These are phyloP conservation scores for Paramormyrops kingsleyae DNA, from an alignment of 2,113 vertebrate genomes.

Conservation along the genomic window DNA sequence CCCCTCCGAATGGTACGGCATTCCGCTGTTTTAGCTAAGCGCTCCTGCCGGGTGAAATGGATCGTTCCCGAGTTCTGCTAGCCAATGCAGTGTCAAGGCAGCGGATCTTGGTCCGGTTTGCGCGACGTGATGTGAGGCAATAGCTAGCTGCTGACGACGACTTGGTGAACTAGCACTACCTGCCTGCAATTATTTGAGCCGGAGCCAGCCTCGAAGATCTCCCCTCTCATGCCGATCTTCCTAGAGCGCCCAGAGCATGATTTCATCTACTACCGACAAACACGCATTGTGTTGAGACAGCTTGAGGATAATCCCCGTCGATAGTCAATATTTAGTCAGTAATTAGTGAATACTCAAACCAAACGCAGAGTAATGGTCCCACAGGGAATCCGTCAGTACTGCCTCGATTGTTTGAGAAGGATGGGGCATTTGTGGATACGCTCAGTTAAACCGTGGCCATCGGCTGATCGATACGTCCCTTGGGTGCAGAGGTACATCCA, in stretches of 20 bases:
- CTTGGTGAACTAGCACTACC: background rate
- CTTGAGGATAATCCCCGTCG: background rate
- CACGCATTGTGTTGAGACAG: background rate
- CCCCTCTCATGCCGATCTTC: background rate
- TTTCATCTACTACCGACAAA: background rate
- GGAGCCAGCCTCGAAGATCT: background rate
- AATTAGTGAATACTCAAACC: conserved; percentile 11
- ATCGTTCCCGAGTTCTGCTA: background rate
- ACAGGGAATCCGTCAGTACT: background rate
- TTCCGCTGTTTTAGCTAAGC: background rate
- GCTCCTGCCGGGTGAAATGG: background rate
- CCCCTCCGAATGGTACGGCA: background rate
- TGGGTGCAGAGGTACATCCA: background rate
- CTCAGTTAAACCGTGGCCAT: background rate
- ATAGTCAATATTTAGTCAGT: conserved; percentile 10
- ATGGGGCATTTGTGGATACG: background rate
- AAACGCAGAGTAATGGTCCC: background rate
- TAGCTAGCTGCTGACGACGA: background rate
- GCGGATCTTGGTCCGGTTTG: background rate
- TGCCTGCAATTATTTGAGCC: background rate
- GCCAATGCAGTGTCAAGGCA: background rate
- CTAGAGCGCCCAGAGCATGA: background rate
- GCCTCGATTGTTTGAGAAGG: background rate
- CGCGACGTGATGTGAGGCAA: background rate
- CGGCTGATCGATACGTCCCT: background rate